These are phyloP conservation scores for Astyanax mexicanus DNA, from an alignment of 2,797 vertebrate genomes.

Conservation along the genomic window DNA sequence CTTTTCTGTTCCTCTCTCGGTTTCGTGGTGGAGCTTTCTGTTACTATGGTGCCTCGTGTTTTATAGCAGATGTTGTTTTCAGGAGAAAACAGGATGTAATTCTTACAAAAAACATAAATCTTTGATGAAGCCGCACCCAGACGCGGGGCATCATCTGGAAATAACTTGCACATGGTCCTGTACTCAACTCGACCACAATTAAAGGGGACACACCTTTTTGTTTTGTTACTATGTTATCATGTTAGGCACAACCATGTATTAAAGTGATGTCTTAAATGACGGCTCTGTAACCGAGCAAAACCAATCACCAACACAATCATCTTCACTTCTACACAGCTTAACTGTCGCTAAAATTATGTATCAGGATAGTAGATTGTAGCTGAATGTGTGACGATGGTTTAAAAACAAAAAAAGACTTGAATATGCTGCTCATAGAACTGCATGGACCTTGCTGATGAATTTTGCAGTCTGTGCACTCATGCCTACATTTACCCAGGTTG, in stretches of 20 bases:
- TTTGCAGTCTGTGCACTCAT: not conserved
- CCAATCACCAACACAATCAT: too few relatives aligned
- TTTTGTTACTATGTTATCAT: slow-evolving; percentile 39
- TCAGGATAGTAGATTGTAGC: slow-evolving; percentile 52
- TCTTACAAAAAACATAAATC: slow-evolving; percentile 35
- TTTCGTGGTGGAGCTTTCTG: slow-evolving; percentile 68
- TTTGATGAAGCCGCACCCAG: slow-evolving; percentile 22
- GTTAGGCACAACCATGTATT: slow-evolving; percentile 33
- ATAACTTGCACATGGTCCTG: slow-evolving; percentile 43
- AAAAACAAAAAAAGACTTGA: slow-evolving; percentile 57
- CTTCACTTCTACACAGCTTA: not conserved
- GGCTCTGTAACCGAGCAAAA: slow-evolving; percentile 28
- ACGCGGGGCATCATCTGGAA: slow-evolving; percentile 18
- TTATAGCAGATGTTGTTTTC: slow-evolving; percentile 62
- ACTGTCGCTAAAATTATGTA: not conserved
- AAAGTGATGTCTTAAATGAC: slow-evolving; percentile 22
- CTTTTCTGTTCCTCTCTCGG: slow-evolving; percentile 51
- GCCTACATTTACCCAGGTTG: not conserved
- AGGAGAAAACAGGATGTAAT: slow-evolving; percentile 26
- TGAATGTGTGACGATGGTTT: slow-evolving; percentile 65
- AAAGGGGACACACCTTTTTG: slow-evolving; percentile 8
- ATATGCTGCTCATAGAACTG: slow-evolving; percentile 45
- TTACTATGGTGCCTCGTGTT: slow-evolving; percentile 75
- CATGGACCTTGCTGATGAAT: not conserved
- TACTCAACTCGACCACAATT: slow-evolving; percentile 13